These are phyloP conservation scores for Drosophila repleta DNA, from an alignment of 1,140 invertebrate genomes.

Conservation along the genomic window DNA sequence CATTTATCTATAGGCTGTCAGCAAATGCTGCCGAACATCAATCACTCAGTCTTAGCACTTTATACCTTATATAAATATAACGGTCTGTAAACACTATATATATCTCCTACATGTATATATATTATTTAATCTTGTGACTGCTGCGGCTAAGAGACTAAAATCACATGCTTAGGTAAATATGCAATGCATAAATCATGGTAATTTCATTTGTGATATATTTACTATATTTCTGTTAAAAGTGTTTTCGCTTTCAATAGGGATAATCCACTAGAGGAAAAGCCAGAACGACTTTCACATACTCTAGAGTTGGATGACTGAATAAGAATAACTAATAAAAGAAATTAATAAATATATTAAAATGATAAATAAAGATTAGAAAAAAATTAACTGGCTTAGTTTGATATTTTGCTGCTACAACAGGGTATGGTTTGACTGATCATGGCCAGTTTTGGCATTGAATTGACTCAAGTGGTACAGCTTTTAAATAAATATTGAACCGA, in stretches of 20 bases:
- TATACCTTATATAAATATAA: constrained; percentile 42
- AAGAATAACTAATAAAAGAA: not conserved
- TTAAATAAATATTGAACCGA: constrained; percentile 27
- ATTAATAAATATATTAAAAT: not conserved
- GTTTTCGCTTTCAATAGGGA: constrained; percentile 12
- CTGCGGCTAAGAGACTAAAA: constrained; percentile 44
- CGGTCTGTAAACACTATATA: constrained; percentile 44
- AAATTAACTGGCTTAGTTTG: not conserved
- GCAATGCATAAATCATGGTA: constrained; percentile 37
- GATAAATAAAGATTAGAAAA: no score
- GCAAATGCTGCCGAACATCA: constrained; percentile 61
- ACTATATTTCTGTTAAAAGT: constrained; percentile 1
- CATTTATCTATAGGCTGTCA: constrained; percentile 46
- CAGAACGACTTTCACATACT: not conserved
- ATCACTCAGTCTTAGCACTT: constrained; percentile 49
- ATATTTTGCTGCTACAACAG: not conserved
- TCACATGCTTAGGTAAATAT: constrained; percentile 38
- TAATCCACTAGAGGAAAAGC: not conserved
- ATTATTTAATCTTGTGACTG: constrained; percentile 65
- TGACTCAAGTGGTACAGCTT: constrained; percentile 3
- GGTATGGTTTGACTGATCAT: not conserved
- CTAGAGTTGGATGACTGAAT: not conserved
- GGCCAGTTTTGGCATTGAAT: constrained; percentile 32
- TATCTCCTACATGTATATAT: constrained; percentile 41
- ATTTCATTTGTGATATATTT: constrained; percentile 30